phyloP scores from a whole-genome alignment of 2,888 invertebrate genomes.

The Dasypogon diadema region DNA sequence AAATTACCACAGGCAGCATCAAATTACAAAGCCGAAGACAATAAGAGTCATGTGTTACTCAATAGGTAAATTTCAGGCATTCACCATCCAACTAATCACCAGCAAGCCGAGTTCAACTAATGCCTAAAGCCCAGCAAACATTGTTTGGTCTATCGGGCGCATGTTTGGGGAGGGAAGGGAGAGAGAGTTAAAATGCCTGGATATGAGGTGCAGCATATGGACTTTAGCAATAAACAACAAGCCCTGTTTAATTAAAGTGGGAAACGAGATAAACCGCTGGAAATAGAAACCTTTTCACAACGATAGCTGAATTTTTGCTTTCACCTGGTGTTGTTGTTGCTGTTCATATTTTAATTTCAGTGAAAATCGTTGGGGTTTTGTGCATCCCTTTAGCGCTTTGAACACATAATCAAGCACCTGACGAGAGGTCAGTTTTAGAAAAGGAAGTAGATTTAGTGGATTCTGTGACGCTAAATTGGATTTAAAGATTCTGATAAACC shows the following conservation, averaged over 20 bases:
- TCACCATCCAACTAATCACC: conserved; percentile 26
- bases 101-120: conserved; percentile 4
- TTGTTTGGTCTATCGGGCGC: neutral
- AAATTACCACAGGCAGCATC: conserved; percentile 25
- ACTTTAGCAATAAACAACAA: conserved; percentile 50
- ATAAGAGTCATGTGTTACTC: conserved; percentile 19
- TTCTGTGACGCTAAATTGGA: too few species aligned
- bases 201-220: conserved; percentile 37
- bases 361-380: neutral
- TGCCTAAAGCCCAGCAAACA: neutral
- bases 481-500: too few species aligned
- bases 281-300: neutral
- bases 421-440: too few species aligned
- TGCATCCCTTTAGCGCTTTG: too few species aligned
- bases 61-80: conserved; percentile 39
- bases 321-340: neutral
- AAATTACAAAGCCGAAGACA: conserved; percentile 28
- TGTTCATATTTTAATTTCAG: neutral
- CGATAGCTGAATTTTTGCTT: neutral
- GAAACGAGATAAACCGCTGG: conserved; percentile 36
- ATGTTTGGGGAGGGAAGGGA: neutral
- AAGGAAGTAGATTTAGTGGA: too few species aligned
- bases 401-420: too few species aligned
- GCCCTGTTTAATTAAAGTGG: conserved; percentile 55
- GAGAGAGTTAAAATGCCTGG: neutral